Evolutionary conservation across 2,113 vertebrate genomes (phyloP).

Genomic region (Columbina picui): DNA sequence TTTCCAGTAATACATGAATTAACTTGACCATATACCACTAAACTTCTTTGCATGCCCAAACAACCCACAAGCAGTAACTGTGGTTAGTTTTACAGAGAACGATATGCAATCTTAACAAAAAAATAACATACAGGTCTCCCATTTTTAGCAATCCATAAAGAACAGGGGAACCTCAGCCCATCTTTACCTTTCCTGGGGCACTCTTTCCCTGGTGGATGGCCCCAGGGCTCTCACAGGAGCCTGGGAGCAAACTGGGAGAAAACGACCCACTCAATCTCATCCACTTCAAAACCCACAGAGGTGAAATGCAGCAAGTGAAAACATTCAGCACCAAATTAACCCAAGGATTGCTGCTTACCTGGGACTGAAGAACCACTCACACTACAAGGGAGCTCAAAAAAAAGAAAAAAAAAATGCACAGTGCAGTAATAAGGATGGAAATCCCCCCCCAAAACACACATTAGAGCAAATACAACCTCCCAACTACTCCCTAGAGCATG

Average conservation of each 20-base stretch:
- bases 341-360: neutral
- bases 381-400: neutral
- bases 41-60: neutral
- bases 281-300: neutral
- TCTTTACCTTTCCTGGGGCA: neutral
- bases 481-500: neutral
- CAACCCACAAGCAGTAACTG: neutral
- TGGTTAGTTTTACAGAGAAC: neutral
- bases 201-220: neutral
- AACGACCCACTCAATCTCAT: neutral
- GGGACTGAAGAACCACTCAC: neutral
- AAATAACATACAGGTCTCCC: neutral
- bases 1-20: neutral
- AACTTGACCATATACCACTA: neutral
- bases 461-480: rapidly evolving
- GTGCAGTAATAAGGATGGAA: rapidly evolving
- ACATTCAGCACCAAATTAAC: neutral
- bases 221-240: neutral
- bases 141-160: neutral
- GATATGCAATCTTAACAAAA: neutral
- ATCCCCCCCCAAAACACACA: neutral
- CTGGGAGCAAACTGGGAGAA: neutral
- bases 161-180: neutral
- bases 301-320: neutral
- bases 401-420: rapidly evolving